Evolutionary conservation across 2,113 vertebrate species (phyloP), one percentile per base, ranked within the genome.

Genomic region (Dicrurus megarhynchus): DNA sequence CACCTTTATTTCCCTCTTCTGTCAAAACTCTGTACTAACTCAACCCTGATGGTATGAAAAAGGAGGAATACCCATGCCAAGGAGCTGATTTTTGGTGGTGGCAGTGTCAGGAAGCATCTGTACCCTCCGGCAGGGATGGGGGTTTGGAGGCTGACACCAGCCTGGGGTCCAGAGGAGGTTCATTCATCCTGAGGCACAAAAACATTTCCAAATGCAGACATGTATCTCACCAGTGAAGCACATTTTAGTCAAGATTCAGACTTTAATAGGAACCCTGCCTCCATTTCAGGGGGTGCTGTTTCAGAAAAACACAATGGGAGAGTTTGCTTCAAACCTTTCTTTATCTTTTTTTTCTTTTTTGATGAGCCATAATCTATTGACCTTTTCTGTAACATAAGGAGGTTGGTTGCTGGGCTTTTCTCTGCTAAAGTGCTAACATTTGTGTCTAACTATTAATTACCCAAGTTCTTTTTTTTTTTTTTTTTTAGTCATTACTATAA

Each of bases 361-460:
- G 64, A 92, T 83, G 56, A 92, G 47, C 47, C 79, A 64, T 64
- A 94, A 92, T 60, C 52, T 75, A 32, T 49, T 78, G 90, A 94
- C 88, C 75, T 97, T 95, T 93, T 77, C 84, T 76, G 52, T 83
- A 91, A 59, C 32, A 79, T 28, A 21, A 65, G 18, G 33, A 74
- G 33, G 33, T 27, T 83, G 87, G 76, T 71, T 90, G 68, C 92
- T 81, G 79, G 60, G 88, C 41, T 95, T 86, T 90, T 94, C 88
- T 90, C 52, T 70, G 60, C 49, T 68, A 30, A 89, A 70, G 57
- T 90, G 56, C 73, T 89, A 94, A 80, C 68, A 74, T 56, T 57
- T 85, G 30, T 50, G 63, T 42, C 80, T 90, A 93, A 88, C 76
- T 92, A 93, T 64, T 95, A 93, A 95, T 97, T 95, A 95, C 28